Percentiles rank a stretch among this genome's conserved stretches.
phyloP scores from a whole-genome alignment of 2,888 invertebrate species.

The Marasmarcha lunaedactyla region DNA sequence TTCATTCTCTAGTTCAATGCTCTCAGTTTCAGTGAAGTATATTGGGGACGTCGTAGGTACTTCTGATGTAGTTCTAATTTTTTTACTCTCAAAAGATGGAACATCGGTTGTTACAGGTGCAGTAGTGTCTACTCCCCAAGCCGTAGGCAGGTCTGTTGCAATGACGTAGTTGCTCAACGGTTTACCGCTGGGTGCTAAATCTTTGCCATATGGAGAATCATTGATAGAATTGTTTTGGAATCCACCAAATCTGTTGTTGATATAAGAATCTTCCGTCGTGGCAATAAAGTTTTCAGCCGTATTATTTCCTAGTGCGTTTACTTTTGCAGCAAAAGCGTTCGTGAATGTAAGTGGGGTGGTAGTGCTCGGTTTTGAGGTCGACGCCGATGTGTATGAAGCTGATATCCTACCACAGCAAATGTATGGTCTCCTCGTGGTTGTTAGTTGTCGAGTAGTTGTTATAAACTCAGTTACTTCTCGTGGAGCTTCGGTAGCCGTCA shows the following conservation, averaged over 20 bases:
- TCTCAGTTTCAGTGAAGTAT: slow-evolving; percentile 51
- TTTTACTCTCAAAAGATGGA: slow-evolving; percentile 50
- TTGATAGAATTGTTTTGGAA: slow-evolving; percentile 53
- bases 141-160: slow-evolving; percentile 52
- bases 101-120: slow-evolving; percentile 32
- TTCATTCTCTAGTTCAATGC: slow-evolving; percentile 63
- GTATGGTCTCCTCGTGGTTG: slow-evolving; percentile 40
- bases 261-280: slow-evolving; percentile 40
- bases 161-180: slow-evolving; percentile 55
- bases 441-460: slow-evolving; percentile 28
- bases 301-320: slow-evolving; percentile 29
- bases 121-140: slow-evolving; percentile 50
- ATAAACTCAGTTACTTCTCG: slow-evolving; percentile 25
- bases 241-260: slow-evolving; percentile 40
- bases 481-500: slow-evolving; percentile 28
- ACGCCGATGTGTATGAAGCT: slow-evolving; percentile 51
- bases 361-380: slow-evolving; percentile 29
- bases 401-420: slow-evolving; percentile 57
- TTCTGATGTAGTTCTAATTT: slow-evolving; percentile 34
- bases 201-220: slow-evolving; percentile 53
- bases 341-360: slow-evolving; percentile 55
- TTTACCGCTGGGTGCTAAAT: slow-evolving; percentile 48
- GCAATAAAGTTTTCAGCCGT: slow-evolving; percentile 6
- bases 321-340: slow-evolving; percentile 45
- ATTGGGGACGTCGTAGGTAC: slow-evolving; percentile 36